Evolutionary conservation across 2,888 invertebrate species (phyloP).

Genomic region (Synergus umbraculus): DNA sequence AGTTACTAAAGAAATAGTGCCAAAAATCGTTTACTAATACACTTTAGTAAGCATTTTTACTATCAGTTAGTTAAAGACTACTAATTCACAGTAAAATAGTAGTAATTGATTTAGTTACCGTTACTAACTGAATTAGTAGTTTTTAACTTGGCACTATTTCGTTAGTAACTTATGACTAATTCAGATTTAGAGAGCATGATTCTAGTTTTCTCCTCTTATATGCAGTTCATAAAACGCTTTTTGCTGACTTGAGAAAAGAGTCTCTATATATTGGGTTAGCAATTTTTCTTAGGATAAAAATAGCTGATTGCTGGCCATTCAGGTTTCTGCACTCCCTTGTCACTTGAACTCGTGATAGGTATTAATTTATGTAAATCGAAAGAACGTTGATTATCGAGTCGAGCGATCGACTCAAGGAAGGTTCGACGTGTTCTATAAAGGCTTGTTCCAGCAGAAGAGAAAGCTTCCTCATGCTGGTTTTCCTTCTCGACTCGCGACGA

Average conservation of each 20-base stretch:
- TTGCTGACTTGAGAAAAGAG: neutral
- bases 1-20: no score
- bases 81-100: no score
- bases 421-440: slow-evolving; percentile 10
- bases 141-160: no score
- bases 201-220: neutral
- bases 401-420: slow-evolving; percentile 53
- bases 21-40: no score
- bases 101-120: no score
- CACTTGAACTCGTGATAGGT: slow-evolving; percentile 39
- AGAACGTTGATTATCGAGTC: slow-evolving; percentile 56
- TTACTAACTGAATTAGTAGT: no score
- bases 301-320: slow-evolving; percentile 25
- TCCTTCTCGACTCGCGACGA: slow-evolving; percentile 11
- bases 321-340: slow-evolving; percentile 34
- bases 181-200: no score
- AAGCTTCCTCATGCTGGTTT: slow-evolving; percentile 30
- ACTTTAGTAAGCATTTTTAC: no score
- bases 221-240: neutral
- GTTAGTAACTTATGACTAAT: no score
- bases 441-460: neutral
- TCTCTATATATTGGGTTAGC: neutral
- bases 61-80: no score
- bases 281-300: slow-evolving; percentile 1
- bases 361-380: slow-evolving; percentile 67